Conservation (phyloP, 2,113 vertebrate genomes). For the Zapornia atra region DNA sequence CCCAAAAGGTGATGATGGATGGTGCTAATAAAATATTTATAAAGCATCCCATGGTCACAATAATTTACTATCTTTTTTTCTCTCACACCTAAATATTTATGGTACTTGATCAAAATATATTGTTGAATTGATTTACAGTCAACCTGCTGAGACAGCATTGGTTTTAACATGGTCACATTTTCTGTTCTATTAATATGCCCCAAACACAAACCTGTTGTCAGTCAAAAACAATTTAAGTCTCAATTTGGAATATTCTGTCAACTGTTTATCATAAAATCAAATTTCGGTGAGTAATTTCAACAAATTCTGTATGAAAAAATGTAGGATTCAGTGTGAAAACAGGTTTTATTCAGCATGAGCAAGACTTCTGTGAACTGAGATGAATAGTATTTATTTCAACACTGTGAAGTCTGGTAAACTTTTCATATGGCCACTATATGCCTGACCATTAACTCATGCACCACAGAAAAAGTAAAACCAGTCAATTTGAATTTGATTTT, state of each 20-base stretch:
- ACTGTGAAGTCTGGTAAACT: not conserved
- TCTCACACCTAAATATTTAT: slow-evolving; percentile 20
- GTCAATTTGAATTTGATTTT: not conserved
- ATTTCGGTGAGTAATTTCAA: not conserved
- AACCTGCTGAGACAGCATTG: not conserved
- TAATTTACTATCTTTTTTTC: not conserved
- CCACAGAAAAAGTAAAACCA: not conserved
- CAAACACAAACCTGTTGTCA: not conserved
- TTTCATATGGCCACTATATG: not conserved
- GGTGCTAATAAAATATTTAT: slow-evolving; percentile 8
- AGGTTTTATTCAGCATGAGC: not conserved
- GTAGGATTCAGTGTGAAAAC: not conserved
- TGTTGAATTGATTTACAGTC: not conserved
- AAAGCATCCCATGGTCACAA: not conserved
- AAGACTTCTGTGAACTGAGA: not conserved
- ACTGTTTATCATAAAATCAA: not conserved
- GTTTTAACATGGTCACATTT: not conserved
- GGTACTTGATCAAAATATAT: slow-evolving; percentile 21
- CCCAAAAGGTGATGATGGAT: not conserved
- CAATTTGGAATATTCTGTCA: not conserved
- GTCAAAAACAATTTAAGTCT: not conserved
- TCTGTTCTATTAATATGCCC: not conserved
- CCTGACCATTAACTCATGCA: not conserved
- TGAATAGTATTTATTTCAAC: not conserved
- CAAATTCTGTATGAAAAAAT: not conserved